Evolutionary conservation across 2,797 vertebrate genomes (phyloP).

Genomic region (Sitta carolinensis): DNA sequence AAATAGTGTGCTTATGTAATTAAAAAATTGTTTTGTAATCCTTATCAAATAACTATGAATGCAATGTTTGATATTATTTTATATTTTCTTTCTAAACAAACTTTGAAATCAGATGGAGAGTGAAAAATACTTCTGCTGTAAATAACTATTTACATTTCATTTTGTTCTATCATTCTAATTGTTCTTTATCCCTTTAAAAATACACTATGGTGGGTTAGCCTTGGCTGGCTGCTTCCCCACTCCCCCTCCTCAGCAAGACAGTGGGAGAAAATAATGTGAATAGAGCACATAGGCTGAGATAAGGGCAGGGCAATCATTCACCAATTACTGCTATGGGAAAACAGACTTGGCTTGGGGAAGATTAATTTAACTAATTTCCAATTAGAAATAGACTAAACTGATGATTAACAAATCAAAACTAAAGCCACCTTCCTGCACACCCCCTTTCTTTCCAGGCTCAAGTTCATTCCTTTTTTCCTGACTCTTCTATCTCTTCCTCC

Average conservation of each 20-base stretch:
- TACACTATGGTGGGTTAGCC: neutral
- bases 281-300: neutral
- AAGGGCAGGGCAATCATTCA: neutral
- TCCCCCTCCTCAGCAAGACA: neutral
- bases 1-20: neutral
- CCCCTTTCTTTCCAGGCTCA: neutral
- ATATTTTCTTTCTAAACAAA: neutral
- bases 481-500: neutral
- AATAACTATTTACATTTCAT: neutral
- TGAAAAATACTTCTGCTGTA: neutral
- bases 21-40: neutral
- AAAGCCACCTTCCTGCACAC: neutral
- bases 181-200: neutral
- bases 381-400: neutral
- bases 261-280: neutral
- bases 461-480: neutral
- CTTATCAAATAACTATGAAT: neutral
- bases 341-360: neutral
- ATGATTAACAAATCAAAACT: neutral
- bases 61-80: neutral
- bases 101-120: neutral
- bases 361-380: slow-evolving; percentile 3
- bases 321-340: neutral
- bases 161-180: neutral
- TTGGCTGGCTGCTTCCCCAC: neutral